Percentiles rank a stretch among this genome's conserved stretches.
Evolutionary conservation across 1,140 invertebrate genomes (phyloP).

Genomic region (Neotoxoptera formosana): DNA sequence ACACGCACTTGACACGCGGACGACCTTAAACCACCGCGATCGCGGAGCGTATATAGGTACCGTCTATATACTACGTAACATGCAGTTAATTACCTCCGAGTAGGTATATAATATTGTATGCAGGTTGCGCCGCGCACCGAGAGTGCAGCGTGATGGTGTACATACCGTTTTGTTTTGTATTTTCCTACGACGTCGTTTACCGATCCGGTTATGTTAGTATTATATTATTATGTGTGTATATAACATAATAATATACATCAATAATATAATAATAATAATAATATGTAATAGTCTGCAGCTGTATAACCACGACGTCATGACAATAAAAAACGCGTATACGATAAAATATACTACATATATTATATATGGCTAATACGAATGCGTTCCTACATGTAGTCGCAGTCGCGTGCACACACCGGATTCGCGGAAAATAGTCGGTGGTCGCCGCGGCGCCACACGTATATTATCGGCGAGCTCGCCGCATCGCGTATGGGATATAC

Average conservation of each 20-base stretch:
- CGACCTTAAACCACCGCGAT: not conserved
- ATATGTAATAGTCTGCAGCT: not conserved
- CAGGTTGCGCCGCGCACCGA: not conserved
- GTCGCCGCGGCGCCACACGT: constrained; percentile 12
- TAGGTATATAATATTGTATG: not conserved
- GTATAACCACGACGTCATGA: no score
- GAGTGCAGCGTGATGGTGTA: not conserved
- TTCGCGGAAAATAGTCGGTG: not conserved
- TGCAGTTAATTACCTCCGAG: constrained; percentile 17
- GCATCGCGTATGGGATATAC: not conserved
- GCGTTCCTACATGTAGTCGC: not conserved
- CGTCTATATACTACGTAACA: not conserved
- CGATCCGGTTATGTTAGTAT: not conserved
- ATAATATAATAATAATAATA: not conserved
- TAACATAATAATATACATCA: not conserved
- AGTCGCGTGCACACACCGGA: not conserved
- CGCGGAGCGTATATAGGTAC: not conserved
- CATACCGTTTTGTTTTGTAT: constrained; percentile 2
- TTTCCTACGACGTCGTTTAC: not conserved
- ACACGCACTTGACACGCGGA: not conserved
- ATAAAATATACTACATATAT: not conserved
- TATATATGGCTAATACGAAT: not conserved
- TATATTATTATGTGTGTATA: not conserved
- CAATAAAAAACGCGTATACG: not conserved
- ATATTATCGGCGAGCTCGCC: not conserved